Evolutionary conservation across 2,888 invertebrate species (phyloP).

Genomic region (Beris morrisii): DNA sequence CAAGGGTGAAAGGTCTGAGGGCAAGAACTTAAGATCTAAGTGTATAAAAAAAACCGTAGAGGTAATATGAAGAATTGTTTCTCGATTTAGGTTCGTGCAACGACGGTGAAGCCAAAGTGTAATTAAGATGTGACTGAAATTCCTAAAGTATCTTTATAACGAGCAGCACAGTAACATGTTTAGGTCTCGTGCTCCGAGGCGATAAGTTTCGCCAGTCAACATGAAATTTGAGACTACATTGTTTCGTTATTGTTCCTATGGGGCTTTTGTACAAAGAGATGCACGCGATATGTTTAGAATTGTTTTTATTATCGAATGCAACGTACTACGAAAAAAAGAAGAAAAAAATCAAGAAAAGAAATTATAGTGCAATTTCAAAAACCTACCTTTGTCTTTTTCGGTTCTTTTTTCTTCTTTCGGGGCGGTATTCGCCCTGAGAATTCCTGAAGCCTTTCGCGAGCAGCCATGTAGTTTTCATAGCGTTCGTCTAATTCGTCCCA

Average conservation of each 20-base stretch:
- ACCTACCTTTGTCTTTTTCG: slow-evolving; percentile 48
- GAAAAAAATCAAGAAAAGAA: not conserved
- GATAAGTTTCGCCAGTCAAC: slow-evolving; percentile 9
- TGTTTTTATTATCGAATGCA: not conserved
- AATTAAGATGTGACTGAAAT: too few species aligned
- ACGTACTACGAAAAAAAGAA: not conserved
- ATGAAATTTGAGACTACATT: slow-evolving; percentile 9
- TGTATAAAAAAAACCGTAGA: too few species aligned
- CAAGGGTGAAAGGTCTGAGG: slow-evolving; percentile 22
- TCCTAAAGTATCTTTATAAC: not conserved
- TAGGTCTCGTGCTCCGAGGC: slow-evolving; percentile 6
- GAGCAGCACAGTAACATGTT: not conserved
- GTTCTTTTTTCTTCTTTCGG: slow-evolving; percentile 54
- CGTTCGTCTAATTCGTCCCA: slow-evolving; percentile 56
- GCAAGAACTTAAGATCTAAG: not conserved
- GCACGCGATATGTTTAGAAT: slow-evolving; percentile 17
- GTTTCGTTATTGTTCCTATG: slow-evolving; percentile 14
- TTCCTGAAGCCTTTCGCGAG: slow-evolving; percentile 55
- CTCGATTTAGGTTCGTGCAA: not conserved
- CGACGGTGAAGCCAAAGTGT: too few species aligned
- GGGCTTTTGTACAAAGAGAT: slow-evolving; percentile 18
- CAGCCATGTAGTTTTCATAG: slow-evolving; percentile 54
- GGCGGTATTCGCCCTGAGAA: slow-evolving; percentile 56
- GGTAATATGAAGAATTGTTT: slow-evolving; percentile 2
- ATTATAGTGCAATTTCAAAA: not conserved